A percentile compares a stretch with the other conserved stretches of the same genome.
phyloP scores from a whole-genome alignment of 2,888 invertebrate species.

The Keiferia lycopersicella region DNA sequence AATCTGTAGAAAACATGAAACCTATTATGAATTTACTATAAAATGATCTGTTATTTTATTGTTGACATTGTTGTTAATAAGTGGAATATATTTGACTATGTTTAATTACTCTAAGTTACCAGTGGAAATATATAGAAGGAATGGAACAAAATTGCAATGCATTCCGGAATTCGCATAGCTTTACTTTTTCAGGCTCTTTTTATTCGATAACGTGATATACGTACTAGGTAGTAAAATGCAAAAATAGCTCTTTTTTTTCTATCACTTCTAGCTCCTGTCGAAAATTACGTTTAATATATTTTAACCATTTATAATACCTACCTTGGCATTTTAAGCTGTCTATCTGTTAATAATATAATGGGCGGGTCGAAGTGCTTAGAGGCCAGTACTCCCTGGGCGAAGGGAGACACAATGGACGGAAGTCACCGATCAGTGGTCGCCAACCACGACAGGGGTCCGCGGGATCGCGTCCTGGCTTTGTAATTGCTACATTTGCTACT shows the following conservation, averaged over 20 bases:
- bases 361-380: conserved; percentile 17
- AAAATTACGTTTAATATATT: not conserved
- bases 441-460: conserved; percentile 57
- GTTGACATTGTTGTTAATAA: too few species aligned
- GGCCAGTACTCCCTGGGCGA: conserved; percentile 27
- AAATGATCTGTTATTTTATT: too few species aligned
- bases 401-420: conserved; percentile 72
- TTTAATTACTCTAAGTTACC: too few species aligned
- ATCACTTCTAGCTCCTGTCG: not conserved
- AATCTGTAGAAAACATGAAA: too few species aligned
- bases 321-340: not conserved
- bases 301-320: not conserved
- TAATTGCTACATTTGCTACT: conserved; percentile 34
- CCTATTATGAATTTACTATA: too few species aligned
- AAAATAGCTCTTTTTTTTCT: too few species aligned
- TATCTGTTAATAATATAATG: not conserved
- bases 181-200: not conserved
- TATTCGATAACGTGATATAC: not conserved
- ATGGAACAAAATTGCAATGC: too few species aligned
- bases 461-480: conserved; percentile 30
- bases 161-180: not conserved
- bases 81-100: too few species aligned
- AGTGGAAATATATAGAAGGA: too few species aligned
- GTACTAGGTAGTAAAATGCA: not conserved
- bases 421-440: conserved; percentile 67